Percentiles rank a stretch among this genome's conserved stretches.
phyloP scores from a whole-genome alignment of 2,797 vertebrate genomes.

The Hippopotamyrus pictus region DNA sequence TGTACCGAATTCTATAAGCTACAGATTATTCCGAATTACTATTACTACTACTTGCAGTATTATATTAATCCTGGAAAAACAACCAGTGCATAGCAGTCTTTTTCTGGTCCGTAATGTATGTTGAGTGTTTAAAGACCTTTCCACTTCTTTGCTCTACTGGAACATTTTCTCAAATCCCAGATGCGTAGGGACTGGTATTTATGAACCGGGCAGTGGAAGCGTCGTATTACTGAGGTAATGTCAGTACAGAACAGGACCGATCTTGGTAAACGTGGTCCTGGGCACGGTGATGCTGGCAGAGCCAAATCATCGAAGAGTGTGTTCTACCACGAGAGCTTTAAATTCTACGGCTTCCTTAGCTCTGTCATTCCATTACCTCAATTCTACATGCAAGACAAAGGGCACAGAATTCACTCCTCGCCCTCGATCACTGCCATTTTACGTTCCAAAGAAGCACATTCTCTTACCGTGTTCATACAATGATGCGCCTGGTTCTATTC shows the following conservation, averaged over 20 bases:
- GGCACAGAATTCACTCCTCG: neutral
- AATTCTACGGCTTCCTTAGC: constrained; percentile 19
- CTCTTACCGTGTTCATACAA: neutral
- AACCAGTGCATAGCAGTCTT: neutral
- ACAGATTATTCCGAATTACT: neutral
- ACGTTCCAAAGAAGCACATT: constrained; percentile 9
- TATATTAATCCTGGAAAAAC: neutral
- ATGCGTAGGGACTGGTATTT: neutral
- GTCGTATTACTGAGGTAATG: neutral
- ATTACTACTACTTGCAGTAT: constrained; percentile 4
- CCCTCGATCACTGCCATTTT: neutral
- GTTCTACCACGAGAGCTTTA: constrained; percentile 16
- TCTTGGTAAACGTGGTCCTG: constrained; percentile 19
- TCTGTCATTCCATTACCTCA: constrained; percentile 20
- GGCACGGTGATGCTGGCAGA: constrained; percentile 21
- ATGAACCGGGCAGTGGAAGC: neutral
- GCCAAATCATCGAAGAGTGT: neutral
- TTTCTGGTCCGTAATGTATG: neutral
- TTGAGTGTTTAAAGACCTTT: neutral
- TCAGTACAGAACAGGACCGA: neutral
- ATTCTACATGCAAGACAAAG: neutral
- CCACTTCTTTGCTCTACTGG: neutral
- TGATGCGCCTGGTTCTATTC: neutral
- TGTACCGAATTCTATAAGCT: neutral
- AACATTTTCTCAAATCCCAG: neutral